Evolutionary conservation across 2,113 vertebrate genomes (phyloP).

Genomic region (Paralichthys olivaceus): DNA sequence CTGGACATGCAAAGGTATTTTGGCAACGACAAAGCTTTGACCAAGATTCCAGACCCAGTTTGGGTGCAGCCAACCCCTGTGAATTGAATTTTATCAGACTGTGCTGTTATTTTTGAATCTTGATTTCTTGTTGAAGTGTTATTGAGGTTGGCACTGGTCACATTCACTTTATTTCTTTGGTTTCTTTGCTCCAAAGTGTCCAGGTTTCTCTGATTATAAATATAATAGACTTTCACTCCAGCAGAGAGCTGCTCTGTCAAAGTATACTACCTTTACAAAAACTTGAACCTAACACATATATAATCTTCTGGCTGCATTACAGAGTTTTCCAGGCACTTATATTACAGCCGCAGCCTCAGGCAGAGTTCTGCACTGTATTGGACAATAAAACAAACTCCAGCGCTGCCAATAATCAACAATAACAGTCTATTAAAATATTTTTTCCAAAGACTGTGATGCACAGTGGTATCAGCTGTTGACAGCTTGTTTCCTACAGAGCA

Average conservation of each 20-base stretch:
- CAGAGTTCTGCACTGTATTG: not conserved
- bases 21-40: no score
- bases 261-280: not conserved
- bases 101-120: not conserved
- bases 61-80: no score
- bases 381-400: not conserved
- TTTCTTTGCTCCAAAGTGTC: not conserved
- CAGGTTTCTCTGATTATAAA: not conserved
- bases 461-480: not conserved
- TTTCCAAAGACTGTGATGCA: not conserved
- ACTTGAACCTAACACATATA: not conserved
- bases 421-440: not conserved
- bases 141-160: not conserved
- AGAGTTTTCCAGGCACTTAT: not conserved
- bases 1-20: not conserved
- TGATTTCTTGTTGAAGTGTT: slow-evolving; percentile 4
- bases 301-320: not conserved
- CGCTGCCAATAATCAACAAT: not conserved
- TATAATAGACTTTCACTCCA: not conserved
- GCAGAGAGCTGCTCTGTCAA: not conserved
- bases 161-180: not conserved
- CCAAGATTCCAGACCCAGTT: no score
- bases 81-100: not conserved
- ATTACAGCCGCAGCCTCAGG: not conserved
- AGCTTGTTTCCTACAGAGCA: not conserved